Base-by-base conservation (phyloP, 1,140 invertebrate species). In the Parapsyche elsis region DNA sequence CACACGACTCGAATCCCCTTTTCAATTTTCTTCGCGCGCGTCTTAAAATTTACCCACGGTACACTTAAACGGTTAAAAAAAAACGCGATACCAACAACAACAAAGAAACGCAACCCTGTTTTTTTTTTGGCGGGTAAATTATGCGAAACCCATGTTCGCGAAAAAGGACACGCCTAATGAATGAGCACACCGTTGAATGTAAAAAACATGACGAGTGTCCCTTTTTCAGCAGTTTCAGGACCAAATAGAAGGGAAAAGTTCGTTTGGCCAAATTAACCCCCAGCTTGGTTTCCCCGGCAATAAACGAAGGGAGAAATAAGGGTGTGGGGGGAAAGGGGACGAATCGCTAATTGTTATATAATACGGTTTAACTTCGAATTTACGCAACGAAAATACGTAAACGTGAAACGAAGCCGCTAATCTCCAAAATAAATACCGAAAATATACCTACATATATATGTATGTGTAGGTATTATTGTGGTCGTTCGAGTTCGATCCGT, bases 291-390 rank as follows among this genome's bases (percentile, higher is more conserved):
- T 19, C 24, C 30, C 14, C 24, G 64, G 23, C 24, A 23, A 53
- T 53, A 53, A 38, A 38, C 30, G 30, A 1, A 38, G 30, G 7
- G n/a, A n/a, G n/a, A 38, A 38, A 38, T 38, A 4, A 7, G 30
- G 30, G 30, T 1, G 30, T 38, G 30, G 30, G 30, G 30, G 30
- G 30, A 38, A 53, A 53, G 49, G 49, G 49, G 16, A 23, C 5
- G 57, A 19, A 61, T 19, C 16, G 64, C 24, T 67, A 67, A 67
- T 67, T 67, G 64, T 67, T 24, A 26, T 67, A 67, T 67, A 67
- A 67, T 67, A 23, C 10, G 64, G 64, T 67, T 67, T 53, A 10
- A 16, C 24, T 24, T 9, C 30, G 7, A 38, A 38, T 38, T 38
- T 38, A 38, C 30, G 30, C 30, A 38, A 38, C 30, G 30, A 38